Base-by-base conservation (phyloP, 2,888 invertebrate species). In the Hedychridium roseum region DNA sequence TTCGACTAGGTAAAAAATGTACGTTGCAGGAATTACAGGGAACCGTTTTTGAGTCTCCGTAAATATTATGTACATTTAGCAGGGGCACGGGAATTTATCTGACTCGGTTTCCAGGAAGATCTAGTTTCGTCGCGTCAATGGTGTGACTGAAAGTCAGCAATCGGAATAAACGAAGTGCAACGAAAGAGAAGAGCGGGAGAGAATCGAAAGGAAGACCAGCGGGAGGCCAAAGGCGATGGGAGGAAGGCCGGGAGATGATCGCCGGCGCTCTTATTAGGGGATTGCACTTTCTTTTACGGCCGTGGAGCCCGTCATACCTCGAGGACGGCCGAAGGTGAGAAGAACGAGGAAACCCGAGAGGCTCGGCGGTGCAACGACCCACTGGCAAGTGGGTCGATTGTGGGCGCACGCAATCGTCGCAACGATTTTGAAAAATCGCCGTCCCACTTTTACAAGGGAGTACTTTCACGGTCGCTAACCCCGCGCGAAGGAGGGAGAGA, bases 391-490 rank as follows among this genome's bases (percentile, higher is more conserved):
- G 71, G 78, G 78, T 73, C 77, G 69, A 60, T 78, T 76, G 78
- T 76, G 76, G 77, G 77, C 77, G 77, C 78, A 73, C 73, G 77
- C 76, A 74, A 76, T 74, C 74, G 73, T 74, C 73, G 71, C 75
- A 71, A 74, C 70, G 71, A 77, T 76, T 76, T 76, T 71, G 69
- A 77, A 76, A 77, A 78, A 76, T 73, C 64, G 57, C 66, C 71
- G 76, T 71, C 71, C 77, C 68, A 77, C 76, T 76, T 78, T 70
- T 73, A 50, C 64, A 57, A 68, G 72, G 70, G 73, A 76, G 73
- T 74, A 78, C 78, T 78, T 78, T 78, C 78, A 78, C 78, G 78
- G 78, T 74, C 78, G 74, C 72, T 76, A 74, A 76, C 76, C 77
- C 70, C 74, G 60, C 63, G 69, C 58, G 53, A 53, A 12, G 23